Evolutionary conservation across 1,140 invertebrate genomes (phyloP), one percentile per base, ranked within the genome.

Genomic region (Leptinotarsa undecemlineata): DNA sequence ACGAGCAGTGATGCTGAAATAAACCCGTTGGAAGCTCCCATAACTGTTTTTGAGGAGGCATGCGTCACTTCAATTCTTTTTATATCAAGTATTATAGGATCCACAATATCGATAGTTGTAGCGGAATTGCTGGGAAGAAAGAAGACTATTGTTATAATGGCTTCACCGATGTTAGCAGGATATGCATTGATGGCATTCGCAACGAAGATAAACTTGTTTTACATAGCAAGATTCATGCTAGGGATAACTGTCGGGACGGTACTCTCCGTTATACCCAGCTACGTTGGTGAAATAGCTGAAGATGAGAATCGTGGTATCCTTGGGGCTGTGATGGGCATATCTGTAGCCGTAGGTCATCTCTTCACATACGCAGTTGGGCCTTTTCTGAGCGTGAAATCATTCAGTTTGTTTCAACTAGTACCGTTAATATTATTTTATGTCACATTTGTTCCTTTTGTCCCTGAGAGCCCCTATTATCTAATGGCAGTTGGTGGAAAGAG

Each of bases 61-160:
- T 96, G 94, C 94, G 92, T 96, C 74, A 92, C 92, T 0, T 93
- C 93, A 0, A 84, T 96, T 13, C 85, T 96, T 67, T 89, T 93
- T 1, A 81, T 96, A 20, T 94, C 94, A 13, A 93, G 94, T 21
- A 86, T 94, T 19, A 26, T 77, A n/a, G 81, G 80, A 14, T 78
- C 78, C 0, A 33, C 79, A 5, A 47, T 75, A 0, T 83, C 86
- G 33, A 85, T 86, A 15, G 71, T 82, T 19, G 62, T 83, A 0
- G 64, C 85, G 11, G 84, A 87, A 64, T 82, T 79, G 15, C 78
- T 86, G 26, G 87, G 87, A 3, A 79, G 87, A 74, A 88, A 87
- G 73, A 84, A 81, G 20, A 82, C 86, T 8, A 79, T 87, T 1
- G 79, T 87, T 33, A 19, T 84, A 0, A 74, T 85, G 11, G 81